Conservation (phyloP, 2,113 vertebrate genomes). For the Sinosuthora webbiana region DNA sequence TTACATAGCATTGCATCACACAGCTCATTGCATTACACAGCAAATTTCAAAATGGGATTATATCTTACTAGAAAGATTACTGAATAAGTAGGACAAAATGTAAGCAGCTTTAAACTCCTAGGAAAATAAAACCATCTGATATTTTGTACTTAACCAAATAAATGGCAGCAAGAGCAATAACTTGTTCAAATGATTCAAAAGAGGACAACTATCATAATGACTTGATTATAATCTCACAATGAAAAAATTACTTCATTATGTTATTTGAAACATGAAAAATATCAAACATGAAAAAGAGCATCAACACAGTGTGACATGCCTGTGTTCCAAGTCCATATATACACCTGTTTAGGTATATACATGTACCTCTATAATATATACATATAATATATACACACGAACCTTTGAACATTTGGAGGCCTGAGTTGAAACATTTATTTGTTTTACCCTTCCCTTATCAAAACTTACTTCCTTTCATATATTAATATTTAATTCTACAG, state of each 20-base stretch:
- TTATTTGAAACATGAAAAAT: neutral
- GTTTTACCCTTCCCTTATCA: neutral
- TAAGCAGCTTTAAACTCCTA: neutral
- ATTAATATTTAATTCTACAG: neutral
- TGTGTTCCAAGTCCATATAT: neutral
- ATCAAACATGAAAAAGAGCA: neutral
- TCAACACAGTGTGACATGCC: neutral
- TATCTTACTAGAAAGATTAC: neutral
- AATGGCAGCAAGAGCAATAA: neutral
- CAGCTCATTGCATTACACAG: neutral
- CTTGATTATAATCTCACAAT: neutral
- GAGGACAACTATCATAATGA: neutral
- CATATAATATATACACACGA: neutral
- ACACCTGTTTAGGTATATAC: neutral
- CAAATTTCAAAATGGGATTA: neutral
- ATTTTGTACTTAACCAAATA: neutral
- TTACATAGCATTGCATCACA: neutral
- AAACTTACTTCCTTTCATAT: neutral
- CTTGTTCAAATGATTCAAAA: neutral
- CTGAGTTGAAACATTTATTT: neutral
- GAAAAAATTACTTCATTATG: neutral
- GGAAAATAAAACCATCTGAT: neutral
- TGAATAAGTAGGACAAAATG: neutral
- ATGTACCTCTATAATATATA: neutral
- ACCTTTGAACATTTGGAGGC: neutral